These are phyloP conservation scores for roundworm (Caenorhabditis elegans) DNA, from an alignment of 1,140 invertebrate species.

Conservation along the genomic window WBcel235 BX284604.4:13087001-13087500, in stretches of 20 bases:
- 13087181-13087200: constrained; percentile 40
- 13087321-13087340: background rate
- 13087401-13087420: too few relatives aligned
- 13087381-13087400: too few relatives aligned
- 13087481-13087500: too few relatives aligned
- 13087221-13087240: constrained; percentile 82
- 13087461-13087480: too few relatives aligned
- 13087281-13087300: constrained; percentile 78
- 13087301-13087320: constrained; percentile 57
- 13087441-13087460: too few relatives aligned
- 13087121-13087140: constrained; percentile 36
- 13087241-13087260: constrained; percentile 88
- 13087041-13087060: constrained; percentile 44
- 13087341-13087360: too few relatives aligned
- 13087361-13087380: too few relatives aligned
- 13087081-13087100: constrained; percentile 47
- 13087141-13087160: constrained; percentile 43
- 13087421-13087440: too few relatives aligned
- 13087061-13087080: constrained; percentile 47
- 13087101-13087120: constrained; percentile 34
- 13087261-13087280: constrained; percentile 83
- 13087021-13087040: constrained; percentile 34
- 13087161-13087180: constrained; percentile 41
- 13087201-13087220: constrained; percentile 72
- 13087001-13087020: constrained; percentile 34